Percentiles rank a stretch among this genome's conserved stretches.
phyloP scores from a whole-genome alignment of 2,113 vertebrate species.

The Ginglymostoma cirratum region DNA sequence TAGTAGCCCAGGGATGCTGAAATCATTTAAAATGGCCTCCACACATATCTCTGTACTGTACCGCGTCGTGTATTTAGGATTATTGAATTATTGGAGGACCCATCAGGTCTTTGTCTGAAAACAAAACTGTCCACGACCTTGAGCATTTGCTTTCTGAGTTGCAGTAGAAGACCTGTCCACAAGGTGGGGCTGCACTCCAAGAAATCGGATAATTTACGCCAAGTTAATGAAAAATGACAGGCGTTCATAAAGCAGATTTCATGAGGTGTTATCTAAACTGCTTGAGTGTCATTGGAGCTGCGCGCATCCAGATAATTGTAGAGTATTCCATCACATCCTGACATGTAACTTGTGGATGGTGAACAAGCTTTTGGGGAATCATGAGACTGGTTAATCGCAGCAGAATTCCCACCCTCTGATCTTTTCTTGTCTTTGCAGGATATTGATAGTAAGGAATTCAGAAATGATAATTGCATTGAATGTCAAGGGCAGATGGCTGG shows the following conservation, averaged over 20 bases:
- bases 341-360: no score
- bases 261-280: no score
- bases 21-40: not conserved
- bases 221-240: not conserved
- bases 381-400: no score
- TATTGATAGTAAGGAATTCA: no score
- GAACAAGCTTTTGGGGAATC: no score
- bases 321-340: no score
- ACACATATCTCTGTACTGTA: not conserved
- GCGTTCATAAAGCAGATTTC: not conserved
- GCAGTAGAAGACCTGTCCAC: not conserved
- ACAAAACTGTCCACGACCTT: not conserved
- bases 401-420: no score
- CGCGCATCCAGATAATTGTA: no score
- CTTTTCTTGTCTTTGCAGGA: no score
- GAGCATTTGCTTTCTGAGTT: not conserved
- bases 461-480: no score
- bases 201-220: not conserved
- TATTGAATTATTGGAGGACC: not conserved
- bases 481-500: no score
- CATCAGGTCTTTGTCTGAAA: not conserved
- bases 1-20: not conserved
- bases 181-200: not conserved
- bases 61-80: not conserved
- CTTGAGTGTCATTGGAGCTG: no score